phyloP scores from a whole-genome alignment of 2,113 vertebrate species.

The Canis aureus region DNA sequence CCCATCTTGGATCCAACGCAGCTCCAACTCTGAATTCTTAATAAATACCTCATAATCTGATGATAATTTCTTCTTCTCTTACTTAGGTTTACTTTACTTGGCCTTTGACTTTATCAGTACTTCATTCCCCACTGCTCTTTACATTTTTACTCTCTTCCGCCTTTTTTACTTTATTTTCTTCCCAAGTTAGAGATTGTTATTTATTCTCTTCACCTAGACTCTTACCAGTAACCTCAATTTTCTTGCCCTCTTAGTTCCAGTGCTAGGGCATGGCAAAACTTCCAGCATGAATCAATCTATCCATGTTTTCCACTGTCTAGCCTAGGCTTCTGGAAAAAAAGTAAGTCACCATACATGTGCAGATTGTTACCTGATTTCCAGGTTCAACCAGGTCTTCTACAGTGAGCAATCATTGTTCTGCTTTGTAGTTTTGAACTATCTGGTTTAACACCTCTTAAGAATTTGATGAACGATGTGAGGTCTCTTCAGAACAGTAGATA shows the following conservation, averaged over 20 bases:
- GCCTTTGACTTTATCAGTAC: not conserved
- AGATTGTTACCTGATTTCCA: not conserved
- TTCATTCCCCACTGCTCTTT: not conserved
- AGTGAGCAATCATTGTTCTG: not conserved
- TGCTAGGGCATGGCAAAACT: not conserved
- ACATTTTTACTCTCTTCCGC: not conserved
- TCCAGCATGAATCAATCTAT: not conserved
- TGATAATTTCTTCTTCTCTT: not conserved
- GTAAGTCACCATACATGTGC: not conserved
- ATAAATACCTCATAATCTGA: not conserved
- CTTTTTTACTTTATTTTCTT: slow-evolving; percentile 13
- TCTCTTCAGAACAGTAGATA: not conserved
- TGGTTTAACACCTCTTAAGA: slow-evolving; percentile 32
- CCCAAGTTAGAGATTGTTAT: not conserved
- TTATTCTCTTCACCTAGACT: slow-evolving; percentile 1
- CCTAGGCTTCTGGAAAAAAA: slow-evolving; percentile 42
- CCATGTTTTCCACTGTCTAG: not conserved
- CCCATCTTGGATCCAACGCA: not conserved
- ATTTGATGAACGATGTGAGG: not conserved
- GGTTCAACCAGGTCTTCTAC: not conserved
- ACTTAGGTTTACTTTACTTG: not conserved
- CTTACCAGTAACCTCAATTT: not conserved
- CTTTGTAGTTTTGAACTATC: not conserved
- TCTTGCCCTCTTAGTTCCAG: not conserved
- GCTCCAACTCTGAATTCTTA: slow-evolving; percentile 5